Conservation (phyloP, 2,888 invertebrate genomes). For the Muscina levida region DNA sequence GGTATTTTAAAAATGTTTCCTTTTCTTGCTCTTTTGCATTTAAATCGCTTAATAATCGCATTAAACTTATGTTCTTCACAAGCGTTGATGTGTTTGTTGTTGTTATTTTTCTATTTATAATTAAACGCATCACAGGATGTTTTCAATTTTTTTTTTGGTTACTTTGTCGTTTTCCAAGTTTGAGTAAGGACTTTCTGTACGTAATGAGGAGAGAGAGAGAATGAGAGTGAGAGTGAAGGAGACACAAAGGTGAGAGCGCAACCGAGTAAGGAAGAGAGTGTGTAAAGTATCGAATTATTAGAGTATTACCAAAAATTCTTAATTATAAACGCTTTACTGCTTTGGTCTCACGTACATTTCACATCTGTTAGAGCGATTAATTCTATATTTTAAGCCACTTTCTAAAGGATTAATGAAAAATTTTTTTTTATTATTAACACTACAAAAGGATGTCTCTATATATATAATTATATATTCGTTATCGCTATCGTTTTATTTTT, state of each 20-base stretch:
- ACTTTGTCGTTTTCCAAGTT: background rate
- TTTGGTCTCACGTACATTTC: background rate
- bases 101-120: constrained; percentile 32
- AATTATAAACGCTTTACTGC: constrained; percentile 11
- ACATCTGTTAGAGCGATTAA: constrained; percentile 32
- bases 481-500: constrained; percentile 14
- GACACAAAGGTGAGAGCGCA: background rate
- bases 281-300: too few species aligned
- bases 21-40: constrained; percentile 9
- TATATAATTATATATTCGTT: background rate
- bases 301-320: constrained; percentile 2
- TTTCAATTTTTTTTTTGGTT: constrained; percentile 26
- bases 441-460: background rate
- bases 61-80: background rate
- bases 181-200: background rate
- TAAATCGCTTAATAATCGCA: constrained; percentile 33
- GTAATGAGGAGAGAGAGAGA: constrained; percentile 2
- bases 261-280: background rate
- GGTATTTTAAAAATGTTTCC: constrained; percentile 5
- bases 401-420: constrained; percentile 27
- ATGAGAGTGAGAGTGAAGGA: constrained; percentile 4
- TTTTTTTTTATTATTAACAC: background rate
- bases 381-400: constrained; percentile 38
- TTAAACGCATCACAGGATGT: constrained; percentile 38
- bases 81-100: background rate